These are phyloP conservation scores for Listronotus oregonensis DNA, from an alignment of 1,140 invertebrate species.

Conservation along the genomic window DNA sequence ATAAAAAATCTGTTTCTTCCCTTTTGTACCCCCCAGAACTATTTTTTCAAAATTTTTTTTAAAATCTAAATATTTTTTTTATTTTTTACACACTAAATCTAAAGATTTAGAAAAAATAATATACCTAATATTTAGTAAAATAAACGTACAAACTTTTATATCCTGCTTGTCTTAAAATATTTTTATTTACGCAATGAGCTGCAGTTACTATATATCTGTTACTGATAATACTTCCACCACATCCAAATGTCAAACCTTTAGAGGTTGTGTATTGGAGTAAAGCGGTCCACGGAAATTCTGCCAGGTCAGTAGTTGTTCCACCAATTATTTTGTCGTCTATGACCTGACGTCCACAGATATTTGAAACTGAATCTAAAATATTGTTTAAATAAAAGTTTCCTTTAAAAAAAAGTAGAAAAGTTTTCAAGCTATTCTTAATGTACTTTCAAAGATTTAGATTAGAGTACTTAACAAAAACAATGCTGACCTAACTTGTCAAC, in stretches of 20 bases:
- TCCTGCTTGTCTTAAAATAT: constrained; percentile 24
- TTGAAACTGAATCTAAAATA: too few relatives aligned
- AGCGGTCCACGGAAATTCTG: constrained; percentile 64
- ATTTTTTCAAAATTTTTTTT: too few relatives aligned
- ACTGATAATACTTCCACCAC: constrained; percentile 67
- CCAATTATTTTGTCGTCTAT: constrained; percentile 43
- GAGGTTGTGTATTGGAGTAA: constrained; percentile 59
- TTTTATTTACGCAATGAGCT: constrained; percentile 66
- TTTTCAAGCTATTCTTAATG: too few relatives aligned
- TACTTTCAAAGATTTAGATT: too few relatives aligned
- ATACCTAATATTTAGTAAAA: too few relatives aligned
- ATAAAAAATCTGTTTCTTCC: constrained; percentile 56
- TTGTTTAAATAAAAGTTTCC: too few relatives aligned
- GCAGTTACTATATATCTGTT: constrained; percentile 70
- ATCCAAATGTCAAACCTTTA: constrained; percentile 49
- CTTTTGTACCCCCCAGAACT: constrained; percentile 60
- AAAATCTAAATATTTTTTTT: too few relatives aligned
- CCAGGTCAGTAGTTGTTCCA: constrained; percentile 53
- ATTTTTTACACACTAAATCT: too few relatives aligned
- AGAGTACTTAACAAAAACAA: too few relatives aligned
- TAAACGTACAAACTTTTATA: constrained; percentile 34
- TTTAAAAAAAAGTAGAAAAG: too few relatives aligned
- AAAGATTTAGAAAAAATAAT: too few relatives aligned
- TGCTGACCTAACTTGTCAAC: too few relatives aligned
- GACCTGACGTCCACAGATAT: neutral